Evolutionary conservation across 2,888 invertebrate species (phyloP).

Genomic region (Azorinus chamasolen): DNA sequence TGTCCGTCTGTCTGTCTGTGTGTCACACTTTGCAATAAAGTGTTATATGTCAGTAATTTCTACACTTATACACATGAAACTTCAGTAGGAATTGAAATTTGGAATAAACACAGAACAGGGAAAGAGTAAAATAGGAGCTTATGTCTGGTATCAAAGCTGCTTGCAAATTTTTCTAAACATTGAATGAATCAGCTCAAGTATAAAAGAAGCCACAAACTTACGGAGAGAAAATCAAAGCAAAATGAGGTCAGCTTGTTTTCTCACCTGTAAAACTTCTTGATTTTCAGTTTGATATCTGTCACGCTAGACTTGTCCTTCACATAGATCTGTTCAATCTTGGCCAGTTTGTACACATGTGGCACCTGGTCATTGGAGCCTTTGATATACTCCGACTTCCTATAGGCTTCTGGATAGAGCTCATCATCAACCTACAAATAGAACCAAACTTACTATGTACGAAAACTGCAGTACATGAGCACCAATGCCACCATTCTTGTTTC

Average conservation of each 20-base stretch:
- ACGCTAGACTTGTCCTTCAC: constrained; percentile 85
- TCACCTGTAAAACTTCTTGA: constrained; percentile 89
- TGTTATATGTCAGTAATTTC: no score
- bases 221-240: neutral
- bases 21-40: no score
- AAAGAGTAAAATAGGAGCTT: neutral
- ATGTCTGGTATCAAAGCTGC: neutral
- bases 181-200: no score
- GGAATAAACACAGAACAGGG: no score
- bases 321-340: constrained; percentile 90
- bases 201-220: no score
- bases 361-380: constrained; percentile 92
- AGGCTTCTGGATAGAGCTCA: constrained; percentile 92
- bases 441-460: no score
- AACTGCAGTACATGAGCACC: no score
- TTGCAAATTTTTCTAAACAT: no score
- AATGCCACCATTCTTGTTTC: no score
- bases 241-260: neutral
- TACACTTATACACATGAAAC: no score
- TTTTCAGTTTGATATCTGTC: constrained; percentile 87
- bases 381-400: constrained; percentile 91
- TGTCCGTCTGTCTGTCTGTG: no score
- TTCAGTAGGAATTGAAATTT: no score
- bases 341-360: constrained; percentile 92
- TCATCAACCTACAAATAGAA: constrained; percentile 88